Evolutionary conservation across 2,888 invertebrate species (phyloP).

Genomic region (Apodemia hepburni): DNA sequence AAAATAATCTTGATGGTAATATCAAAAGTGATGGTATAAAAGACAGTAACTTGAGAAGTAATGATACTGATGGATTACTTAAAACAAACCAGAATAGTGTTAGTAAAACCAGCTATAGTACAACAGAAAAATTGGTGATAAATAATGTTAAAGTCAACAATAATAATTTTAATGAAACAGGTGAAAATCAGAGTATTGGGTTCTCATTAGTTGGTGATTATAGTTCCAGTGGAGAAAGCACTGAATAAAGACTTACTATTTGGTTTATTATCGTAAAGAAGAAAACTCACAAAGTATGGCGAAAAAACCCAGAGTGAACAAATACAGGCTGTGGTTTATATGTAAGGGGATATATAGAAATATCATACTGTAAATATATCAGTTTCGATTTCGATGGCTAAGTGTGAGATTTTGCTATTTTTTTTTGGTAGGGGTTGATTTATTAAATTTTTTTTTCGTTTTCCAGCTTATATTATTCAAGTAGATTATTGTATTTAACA

Average conservation of each 20-base stretch:
- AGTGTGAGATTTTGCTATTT: no score
- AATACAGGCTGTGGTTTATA: no score
- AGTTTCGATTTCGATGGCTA: no score
- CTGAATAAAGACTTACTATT: slow-evolving; percentile 37
- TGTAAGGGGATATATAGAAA: no score
- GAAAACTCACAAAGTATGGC: no score
- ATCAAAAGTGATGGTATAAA: background rate
- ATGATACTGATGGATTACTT: background rate
- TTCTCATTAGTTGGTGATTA: slow-evolving; percentile 57
- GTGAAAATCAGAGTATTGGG: background rate
- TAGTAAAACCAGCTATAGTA: background rate
- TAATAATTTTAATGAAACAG: background rate
- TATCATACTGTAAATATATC: no score
- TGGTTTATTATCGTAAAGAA: no score
- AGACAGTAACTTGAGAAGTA: background rate
- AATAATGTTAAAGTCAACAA: background rate
- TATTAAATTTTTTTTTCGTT: no score
- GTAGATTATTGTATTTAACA: no score
- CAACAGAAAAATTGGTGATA: background rate
- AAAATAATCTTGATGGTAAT: background rate
- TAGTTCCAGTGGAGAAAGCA: slow-evolving; percentile 59
- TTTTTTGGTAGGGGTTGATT: no score
- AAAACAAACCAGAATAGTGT: background rate
- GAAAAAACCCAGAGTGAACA: no score
- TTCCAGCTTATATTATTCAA: no score